Base-by-base conservation (phyloP, 2,888 invertebrate species). In the Scaptomyza parva region DNA sequence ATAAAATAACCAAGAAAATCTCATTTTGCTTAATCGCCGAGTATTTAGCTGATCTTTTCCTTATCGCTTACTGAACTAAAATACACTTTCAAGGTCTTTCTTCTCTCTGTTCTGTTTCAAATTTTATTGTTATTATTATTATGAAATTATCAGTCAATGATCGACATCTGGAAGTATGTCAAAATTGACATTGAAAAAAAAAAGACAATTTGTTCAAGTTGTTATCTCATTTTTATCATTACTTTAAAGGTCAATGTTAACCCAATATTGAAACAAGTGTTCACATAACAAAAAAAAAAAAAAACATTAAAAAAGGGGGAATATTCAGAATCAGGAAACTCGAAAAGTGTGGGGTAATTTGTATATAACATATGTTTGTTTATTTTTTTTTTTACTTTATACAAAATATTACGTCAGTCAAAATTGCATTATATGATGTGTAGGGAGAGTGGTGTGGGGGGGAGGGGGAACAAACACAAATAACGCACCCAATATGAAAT, bases 231-330 rank as follows among this genome's bases (percentile, higher is more conserved):
- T 30, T 26, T 24, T 26, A 52, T 24, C 55, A 37, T 22, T 24
- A 30, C 28, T 24, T 20, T 35, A 35, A 45, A 57, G 81, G 84
- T 80, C 81, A 84, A 73, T 80, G 70, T 35, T 63, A 60, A 76
- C 24, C 12, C 64, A 84, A 63, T 71, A 74, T 84, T 86, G 73
- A 71, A 76, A 74, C 78, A 78, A 76, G 63, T 79, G 70, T 69
- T 53, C 33, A 47, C 55, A 62, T 40, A 65, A 72, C 53, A 61
- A 51, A 52, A 59, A 45, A 66, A 72, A 60, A 59, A 51, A 51
- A 57, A 52, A 59, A 45, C 61, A 72, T 57, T 57, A 51, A 51
- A 57, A 47, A 60, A 52, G 54, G 51, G 41, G 22, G 22, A 22
- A 18, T 14, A 30, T 20, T 14, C 33, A 6, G 24, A 48, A 12